phyloP scores from a whole-genome alignment of 2,113 vertebrate species.

The Albula glossodonta region DNA sequence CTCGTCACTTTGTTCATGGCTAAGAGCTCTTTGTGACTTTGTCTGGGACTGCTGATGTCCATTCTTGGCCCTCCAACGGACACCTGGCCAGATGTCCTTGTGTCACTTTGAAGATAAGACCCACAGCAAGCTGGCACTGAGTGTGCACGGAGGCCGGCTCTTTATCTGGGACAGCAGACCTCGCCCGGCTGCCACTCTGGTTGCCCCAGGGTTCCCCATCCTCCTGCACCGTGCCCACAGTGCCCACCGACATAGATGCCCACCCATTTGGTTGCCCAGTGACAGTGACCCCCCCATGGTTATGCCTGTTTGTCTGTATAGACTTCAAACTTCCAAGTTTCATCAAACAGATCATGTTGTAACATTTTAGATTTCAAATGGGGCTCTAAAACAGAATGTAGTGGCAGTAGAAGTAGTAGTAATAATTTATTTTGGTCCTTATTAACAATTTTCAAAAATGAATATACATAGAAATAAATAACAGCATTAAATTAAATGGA shows the following conservation, averaged over 20 bases:
- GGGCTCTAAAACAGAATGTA: not conserved
- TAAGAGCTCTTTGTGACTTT: not conserved
- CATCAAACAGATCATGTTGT: not conserved
- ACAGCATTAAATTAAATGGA: too few species aligned
- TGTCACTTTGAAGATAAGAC: constrained; percentile 15
- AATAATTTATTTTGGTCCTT: too few species aligned
- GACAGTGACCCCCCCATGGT: not conserved
- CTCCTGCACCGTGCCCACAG: not conserved
- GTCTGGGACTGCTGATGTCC: not conserved
- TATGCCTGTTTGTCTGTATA: not conserved
- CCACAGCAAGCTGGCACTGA: not conserved
- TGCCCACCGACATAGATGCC: not conserved
- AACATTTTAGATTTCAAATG: not conserved
- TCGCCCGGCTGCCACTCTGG: not conserved
- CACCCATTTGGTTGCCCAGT: not conserved
- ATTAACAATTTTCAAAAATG: too few species aligned
- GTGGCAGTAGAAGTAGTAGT: too few species aligned
- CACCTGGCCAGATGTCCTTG: constrained; percentile 8
- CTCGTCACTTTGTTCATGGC: not conserved
- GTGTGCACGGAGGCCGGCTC: not conserved
- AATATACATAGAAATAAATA: too few species aligned
- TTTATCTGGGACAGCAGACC: constrained; percentile 11
- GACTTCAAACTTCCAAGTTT: not conserved
- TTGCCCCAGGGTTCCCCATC: not conserved
- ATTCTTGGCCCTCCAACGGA: not conserved